Evolutionary conservation across 2,113 vertebrate genomes (phyloP).

Genomic region (Pogona vitticeps): DNA sequence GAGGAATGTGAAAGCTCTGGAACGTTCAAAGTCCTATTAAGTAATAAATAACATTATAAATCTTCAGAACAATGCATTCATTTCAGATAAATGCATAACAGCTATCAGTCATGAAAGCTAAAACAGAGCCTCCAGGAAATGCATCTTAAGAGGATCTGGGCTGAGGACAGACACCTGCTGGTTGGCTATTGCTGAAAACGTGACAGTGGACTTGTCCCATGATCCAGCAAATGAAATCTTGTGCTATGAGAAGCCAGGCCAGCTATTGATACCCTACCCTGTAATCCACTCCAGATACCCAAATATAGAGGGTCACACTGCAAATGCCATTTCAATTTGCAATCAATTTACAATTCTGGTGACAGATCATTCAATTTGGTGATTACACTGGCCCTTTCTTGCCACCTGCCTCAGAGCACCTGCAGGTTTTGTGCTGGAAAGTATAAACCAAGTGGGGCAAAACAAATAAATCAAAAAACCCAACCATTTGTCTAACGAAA

Average conservation of each 20-base stretch:
- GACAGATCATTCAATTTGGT: too few species aligned
- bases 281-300: not conserved
- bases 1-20: slow-evolving; percentile 94
- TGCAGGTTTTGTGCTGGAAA: too few species aligned
- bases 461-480: too few species aligned
- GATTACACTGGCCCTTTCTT: too few species aligned
- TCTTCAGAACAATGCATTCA: not conserved
- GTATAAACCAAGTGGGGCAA: too few species aligned
- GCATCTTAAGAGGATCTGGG: too few species aligned
- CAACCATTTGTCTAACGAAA: too few species aligned
- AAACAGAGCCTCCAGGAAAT: too few species aligned
- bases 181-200: not conserved
- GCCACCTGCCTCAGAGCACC: too few species aligned
- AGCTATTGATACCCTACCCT: not conserved
- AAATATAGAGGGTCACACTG: not conserved
- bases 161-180: not conserved
- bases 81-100: not conserved
- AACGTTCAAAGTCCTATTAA: slow-evolving; percentile 92
- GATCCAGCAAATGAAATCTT: not conserved
- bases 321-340: too few species aligned
- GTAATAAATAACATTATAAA: not conserved
- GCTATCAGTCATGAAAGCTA: not conserved
- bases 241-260: not conserved
- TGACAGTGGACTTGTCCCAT: not conserved
- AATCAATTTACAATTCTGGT: too few species aligned